These are phyloP conservation scores for Hydrotaea diabolus DNA, from an alignment of 2,888 invertebrate genomes.

Conservation along the genomic window DNA sequence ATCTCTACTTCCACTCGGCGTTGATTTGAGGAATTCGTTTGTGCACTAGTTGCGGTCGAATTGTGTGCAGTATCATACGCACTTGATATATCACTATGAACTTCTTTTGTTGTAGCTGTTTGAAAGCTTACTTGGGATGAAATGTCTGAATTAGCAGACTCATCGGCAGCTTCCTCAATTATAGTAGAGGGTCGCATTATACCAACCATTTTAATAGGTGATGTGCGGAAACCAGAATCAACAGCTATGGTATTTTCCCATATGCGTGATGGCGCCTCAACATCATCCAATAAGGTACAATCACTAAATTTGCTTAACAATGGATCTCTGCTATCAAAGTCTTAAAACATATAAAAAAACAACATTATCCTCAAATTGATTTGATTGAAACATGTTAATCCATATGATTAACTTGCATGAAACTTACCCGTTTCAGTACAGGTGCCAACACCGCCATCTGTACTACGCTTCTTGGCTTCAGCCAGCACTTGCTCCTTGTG, in stretches of 20 bases:
- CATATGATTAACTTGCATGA: not conserved
- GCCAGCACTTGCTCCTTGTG: conserved; percentile 71
- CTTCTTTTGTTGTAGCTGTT: conserved; percentile 70
- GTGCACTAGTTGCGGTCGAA: conserved; percentile 66
- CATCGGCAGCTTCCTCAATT: conserved; percentile 75
- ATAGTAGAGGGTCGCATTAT: conserved; percentile 79
- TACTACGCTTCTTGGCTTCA: conserved; percentile 65
- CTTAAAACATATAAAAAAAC: not conserved
- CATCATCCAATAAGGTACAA: conserved; percentile 76
- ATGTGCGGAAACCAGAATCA: conserved; percentile 72
- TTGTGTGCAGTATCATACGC: conserved; percentile 78
- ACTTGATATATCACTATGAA: conserved; percentile 69
- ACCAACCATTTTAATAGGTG: conserved; percentile 79
- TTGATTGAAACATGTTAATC: not conserved
- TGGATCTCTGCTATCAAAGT: conserved; percentile 16
- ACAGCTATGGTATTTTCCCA: conserved; percentile 76
- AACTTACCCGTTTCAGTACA: conserved; percentile 18
- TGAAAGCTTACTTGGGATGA: conserved; percentile 73
- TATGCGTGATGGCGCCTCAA: conserved; percentile 78
- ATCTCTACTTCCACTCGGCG: conserved; percentile 12
- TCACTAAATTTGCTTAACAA: conserved; percentile 51
- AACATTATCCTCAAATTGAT: too few relatives aligned
- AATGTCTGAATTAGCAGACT: conserved; percentile 64
- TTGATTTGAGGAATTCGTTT: conserved; percentile 49
- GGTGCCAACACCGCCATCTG: conserved; percentile 17